phyloP scores from a whole-genome alignment of 2,888 invertebrate species.

The Aporophyla lueneburgensis region DNA sequence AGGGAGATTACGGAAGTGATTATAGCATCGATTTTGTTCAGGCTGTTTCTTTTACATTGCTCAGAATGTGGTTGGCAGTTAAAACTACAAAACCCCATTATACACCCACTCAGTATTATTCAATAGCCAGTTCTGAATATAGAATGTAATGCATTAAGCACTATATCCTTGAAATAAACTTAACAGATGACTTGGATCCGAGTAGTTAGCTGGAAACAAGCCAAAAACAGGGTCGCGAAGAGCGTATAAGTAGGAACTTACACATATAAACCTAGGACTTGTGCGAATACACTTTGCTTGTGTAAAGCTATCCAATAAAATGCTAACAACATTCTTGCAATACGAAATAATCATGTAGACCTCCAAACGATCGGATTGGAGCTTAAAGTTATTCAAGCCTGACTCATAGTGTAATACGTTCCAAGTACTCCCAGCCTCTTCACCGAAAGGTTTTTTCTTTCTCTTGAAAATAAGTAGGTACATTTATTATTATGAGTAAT shows the following conservation, averaged over 20 bases:
- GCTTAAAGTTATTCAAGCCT: slow-evolving; percentile 61
- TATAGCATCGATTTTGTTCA: slow-evolving; percentile 24
- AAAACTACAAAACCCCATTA: slow-evolving; percentile 50
- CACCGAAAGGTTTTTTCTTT: slow-evolving; percentile 81
- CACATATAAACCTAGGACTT: slow-evolving; percentile 49
- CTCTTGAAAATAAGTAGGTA: slow-evolving; percentile 85
- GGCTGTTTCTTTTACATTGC: slow-evolving; percentile 18
- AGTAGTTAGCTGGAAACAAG: slow-evolving; percentile 80
- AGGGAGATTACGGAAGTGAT: slow-evolving; percentile 30
- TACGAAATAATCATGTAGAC: slow-evolving; percentile 50
- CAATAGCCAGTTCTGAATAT: slow-evolving; percentile 60
- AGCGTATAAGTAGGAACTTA: slow-evolving; percentile 67
- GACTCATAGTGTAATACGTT: slow-evolving; percentile 80
- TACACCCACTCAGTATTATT: slow-evolving; percentile 47
- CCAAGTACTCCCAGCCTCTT: slow-evolving; percentile 73
- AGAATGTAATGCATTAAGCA: slow-evolving; percentile 69
- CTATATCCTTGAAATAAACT: slow-evolving; percentile 79
- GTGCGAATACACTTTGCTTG: slow-evolving; percentile 39
- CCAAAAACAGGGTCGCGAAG: slow-evolving; percentile 80
- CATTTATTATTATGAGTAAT: slow-evolving; percentile 90
- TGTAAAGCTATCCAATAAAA: slow-evolving; percentile 40
- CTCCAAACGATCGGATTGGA: slow-evolving; percentile 44
- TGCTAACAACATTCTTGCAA: slow-evolving; percentile 52
- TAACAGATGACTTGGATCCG: slow-evolving; percentile 83
- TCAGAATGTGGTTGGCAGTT: slow-evolving; percentile 22